phyloP scores from a whole-genome alignment of 1,140 invertebrate species.

The Episyrphus balteatus region DNA sequence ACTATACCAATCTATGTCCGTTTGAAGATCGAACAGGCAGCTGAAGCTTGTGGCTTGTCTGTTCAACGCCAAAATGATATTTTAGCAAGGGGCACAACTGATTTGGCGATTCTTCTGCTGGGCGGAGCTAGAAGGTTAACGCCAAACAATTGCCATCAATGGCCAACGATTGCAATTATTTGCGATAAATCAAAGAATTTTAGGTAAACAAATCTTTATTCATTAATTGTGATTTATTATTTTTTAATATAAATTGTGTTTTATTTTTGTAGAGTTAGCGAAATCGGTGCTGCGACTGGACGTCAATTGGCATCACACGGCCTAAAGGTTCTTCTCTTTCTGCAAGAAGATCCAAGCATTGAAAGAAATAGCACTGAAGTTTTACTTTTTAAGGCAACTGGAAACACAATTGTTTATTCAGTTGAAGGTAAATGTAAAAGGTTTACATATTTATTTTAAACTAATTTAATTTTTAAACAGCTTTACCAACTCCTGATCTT shows the following conservation, averaged over 20 bases:
- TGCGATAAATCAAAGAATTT: constrained; percentile 39
- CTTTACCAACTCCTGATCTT: constrained; percentile 32
- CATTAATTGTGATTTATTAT: background rate
- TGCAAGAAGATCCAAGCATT: constrained; percentile 40
- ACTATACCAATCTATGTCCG: constrained; percentile 56
- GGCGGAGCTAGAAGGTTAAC: constrained; percentile 63
- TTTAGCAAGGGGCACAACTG: constrained; percentile 62
- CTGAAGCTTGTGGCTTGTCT: constrained; percentile 55
- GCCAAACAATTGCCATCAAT: constrained; percentile 71
- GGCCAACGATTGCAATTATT: constrained; percentile 63
- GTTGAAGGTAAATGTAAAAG: constrained; percentile 19
- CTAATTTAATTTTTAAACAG: constrained; percentile 5
- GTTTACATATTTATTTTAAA: background rate
- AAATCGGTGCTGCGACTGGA: constrained; percentile 62
- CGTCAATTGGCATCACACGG: constrained; percentile 74
- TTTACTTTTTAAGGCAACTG: constrained; percentile 32
- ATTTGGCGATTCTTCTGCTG: constrained; percentile 65
- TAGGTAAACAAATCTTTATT: constrained; percentile 1
- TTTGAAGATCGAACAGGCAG: constrained; percentile 50
- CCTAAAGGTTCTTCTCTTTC: constrained; percentile 57
- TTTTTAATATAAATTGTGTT: background rate
- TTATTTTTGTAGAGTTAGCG: constrained; percentile 42
- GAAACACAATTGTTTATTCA: constrained; percentile 25
- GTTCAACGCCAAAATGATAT: constrained; percentile 59
- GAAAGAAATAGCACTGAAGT: constrained; percentile 39